phyloP scores from a whole-genome alignment of 2,113 vertebrate genomes.

The Strix uralensis region DNA sequence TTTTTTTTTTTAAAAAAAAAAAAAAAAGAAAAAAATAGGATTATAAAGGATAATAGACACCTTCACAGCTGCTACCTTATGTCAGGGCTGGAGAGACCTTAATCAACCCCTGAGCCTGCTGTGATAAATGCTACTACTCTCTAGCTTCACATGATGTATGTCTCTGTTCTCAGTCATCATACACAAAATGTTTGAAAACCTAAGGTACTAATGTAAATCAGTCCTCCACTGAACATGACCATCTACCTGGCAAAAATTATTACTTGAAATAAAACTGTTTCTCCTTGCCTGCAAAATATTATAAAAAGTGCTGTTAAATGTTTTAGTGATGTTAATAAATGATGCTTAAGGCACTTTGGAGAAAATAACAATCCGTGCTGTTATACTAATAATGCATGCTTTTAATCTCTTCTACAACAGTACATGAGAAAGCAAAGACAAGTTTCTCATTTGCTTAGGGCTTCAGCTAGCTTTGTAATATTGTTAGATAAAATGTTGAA shows the following conservation, averaged over 20 bases:
- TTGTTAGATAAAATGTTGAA: neutral
- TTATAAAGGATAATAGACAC: neutral
- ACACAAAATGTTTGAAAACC: neutral
- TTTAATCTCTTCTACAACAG: neutral
- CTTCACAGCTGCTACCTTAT: neutral
- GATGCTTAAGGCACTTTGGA: neutral
- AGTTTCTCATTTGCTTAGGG: neutral
- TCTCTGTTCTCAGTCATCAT: neutral
- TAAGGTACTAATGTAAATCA: neutral
- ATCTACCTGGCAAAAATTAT: neutral
- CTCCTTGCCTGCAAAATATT: neutral
- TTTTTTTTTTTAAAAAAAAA: too few relatives aligned
- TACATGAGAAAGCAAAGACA: neutral
- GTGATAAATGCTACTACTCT: neutral
- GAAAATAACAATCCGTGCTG: neutral
- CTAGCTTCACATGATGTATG: neutral
- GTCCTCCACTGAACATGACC: neutral
- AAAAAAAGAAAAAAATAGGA: rapidly evolving
- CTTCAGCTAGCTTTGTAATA: neutral
- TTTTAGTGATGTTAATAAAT: conserved; percentile 25
- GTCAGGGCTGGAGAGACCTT: neutral
- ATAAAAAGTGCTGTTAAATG: neutral
- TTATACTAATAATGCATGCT: neutral
- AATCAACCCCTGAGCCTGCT: neutral
- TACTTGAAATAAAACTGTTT: neutral